Base-by-base conservation (phyloP, 2,113 vertebrate species). In the human (Homo sapiens) region DNA sequence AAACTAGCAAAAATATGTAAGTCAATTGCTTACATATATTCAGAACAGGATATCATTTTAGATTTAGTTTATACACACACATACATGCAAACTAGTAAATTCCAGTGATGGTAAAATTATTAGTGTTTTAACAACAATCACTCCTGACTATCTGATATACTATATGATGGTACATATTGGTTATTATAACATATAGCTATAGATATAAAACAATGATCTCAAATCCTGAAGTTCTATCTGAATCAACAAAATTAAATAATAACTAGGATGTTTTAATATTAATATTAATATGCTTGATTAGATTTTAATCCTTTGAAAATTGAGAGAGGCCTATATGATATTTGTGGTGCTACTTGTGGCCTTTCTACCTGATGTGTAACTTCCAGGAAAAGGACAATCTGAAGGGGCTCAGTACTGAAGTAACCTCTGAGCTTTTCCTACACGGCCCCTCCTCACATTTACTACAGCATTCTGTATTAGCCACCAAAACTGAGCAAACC, bases 221-320 rank as follows among this genome's bases (percentile, higher is more conserved):
- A 90, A 68, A 80, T 70, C 48, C 50, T 70, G 20, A 80, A 55
- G n/a, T 52, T 25, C 7, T 45, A 55, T 81, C 40, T 81, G 89
- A 91, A 81, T 70, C 17, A 91, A 81, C 45, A 91, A 91, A 68
- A 68, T 68, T 68, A 90, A 68, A 91, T 81, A 70, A 91, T 23
- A 17, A 45, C 13, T 52, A 48, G 45, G 6, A 55, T 32, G 22
- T 35, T 81, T 91, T 38, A 91, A 18, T 52, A 52, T 40, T 50
- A 48, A 66, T 64, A 79, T 90, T 59, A 14, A 20, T 35, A 80
- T 23, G 38, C n/a, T 64, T 75, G 16, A 85, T 10, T n/a, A 32
- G 82, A 61, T 59, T 52, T 85, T 85, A 85, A 78, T 76, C 52
- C 6, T 55, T 85, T 78, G 70, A 66, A 93, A 64, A 66, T 8